phyloP scores from a whole-genome alignment of 2,113 vertebrate genomes.

The Heteronetta atricapilla region DNA sequence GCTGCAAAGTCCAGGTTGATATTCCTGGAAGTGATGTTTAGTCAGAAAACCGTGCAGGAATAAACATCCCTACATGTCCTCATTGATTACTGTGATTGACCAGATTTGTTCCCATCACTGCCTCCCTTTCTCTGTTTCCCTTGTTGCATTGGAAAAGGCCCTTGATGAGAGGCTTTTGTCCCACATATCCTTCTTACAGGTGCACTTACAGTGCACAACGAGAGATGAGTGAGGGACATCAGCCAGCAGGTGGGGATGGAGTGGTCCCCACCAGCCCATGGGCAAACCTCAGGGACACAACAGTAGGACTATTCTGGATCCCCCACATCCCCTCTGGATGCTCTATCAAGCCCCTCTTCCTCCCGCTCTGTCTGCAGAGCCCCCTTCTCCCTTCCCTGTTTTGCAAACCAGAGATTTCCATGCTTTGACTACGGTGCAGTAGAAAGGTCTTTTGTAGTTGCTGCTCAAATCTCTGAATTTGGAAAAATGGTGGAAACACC shows the following conservation, averaged over 20 bases:
- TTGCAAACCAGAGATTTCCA: neutral
- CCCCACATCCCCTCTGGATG: too few species aligned
- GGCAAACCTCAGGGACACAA: neutral
- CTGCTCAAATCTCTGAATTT: neutral
- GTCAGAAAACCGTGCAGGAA: neutral
- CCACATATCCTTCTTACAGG: neutral
- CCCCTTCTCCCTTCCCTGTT: neutral
- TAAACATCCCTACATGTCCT: neutral
- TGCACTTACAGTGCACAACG: neutral
- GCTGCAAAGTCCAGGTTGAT: neutral
- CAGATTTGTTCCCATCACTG: neutral
- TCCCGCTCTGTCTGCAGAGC: neutral
- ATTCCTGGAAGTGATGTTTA: neutral
- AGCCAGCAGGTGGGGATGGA: rapidly evolving
- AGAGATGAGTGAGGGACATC: neutral
- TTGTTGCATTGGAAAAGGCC: neutral
- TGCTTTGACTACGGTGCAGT: neutral
- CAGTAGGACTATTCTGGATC: neutral
- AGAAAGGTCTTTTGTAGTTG: neutral
- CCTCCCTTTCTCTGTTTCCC: neutral
- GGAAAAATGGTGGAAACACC: neutral
- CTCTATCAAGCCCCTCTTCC: neutral
- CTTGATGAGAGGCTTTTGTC: neutral
- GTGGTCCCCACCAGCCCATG: neutral
- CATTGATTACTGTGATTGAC: neutral